Evolutionary conservation across 2,113 vertebrate genomes (phyloP), one percentile per base, ranked within the genome.

Genomic region (Carlito syrichta): DNA sequence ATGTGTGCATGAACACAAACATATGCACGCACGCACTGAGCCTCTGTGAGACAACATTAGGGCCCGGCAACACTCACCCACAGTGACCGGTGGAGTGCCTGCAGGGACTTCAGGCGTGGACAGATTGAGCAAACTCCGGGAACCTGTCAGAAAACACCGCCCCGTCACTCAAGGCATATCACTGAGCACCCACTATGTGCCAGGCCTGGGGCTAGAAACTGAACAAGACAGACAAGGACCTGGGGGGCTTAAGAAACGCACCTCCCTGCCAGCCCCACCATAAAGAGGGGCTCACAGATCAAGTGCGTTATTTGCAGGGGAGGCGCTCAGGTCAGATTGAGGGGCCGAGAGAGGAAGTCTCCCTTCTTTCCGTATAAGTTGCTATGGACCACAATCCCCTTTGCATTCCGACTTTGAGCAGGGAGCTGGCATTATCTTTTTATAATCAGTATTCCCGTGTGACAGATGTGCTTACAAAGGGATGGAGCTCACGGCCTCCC

Each of bases 121-220:
- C 63, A 62, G 32, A 0, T 89, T 56, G 0, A 0, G 56, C 48
- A 96, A 79, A 30, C 94, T 97, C 83, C 6, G 89, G 20, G 98
- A 98, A 27, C 96, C 98, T 99, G 96, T 86, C 6, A n/a, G 83
- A 90, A 94, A 95, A 48, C 48, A 22, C 3, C 1, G 0, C 25
- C 12, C 27, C 8, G 25, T 91, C 52, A 48, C 50, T 35, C 7
- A 1, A 11, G 56, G 83, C 68, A 8, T 1, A 3, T 48, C 8
- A 20, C 86, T 8, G 9, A 68, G 40, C 74, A 23, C 85, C 91
- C 79, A 13, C 74, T 58, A 22, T 19, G 60, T n/a, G 35, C 23
- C 16, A 2, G 35, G n/a, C 35, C 43, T 43, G 16, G 32, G 43
- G 60, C 73, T 60, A 35, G 62, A 78, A 52, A 58, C 54, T 35